A percentile compares a stretch with the other conserved stretches of the same genome.
phyloP scores from a whole-genome alignment of 2,113 vertebrate species.

The Peucedramus taeniatus region DNA sequence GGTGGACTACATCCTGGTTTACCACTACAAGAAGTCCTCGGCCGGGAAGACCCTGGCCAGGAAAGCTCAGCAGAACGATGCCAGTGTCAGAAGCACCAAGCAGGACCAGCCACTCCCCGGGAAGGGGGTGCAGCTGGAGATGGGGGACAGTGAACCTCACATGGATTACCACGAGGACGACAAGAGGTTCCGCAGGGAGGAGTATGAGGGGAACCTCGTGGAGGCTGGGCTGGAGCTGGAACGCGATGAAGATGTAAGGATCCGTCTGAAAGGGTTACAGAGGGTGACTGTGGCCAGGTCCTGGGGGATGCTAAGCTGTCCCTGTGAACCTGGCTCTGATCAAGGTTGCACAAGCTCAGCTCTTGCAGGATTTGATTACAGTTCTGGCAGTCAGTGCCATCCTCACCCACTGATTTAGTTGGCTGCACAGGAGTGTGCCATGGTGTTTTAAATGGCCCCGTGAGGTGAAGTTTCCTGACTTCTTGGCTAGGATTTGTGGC shows the following conservation, averaged over 20 bases:
- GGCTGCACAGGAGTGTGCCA: not conserved
- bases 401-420: not conserved
- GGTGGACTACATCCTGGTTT: conserved; percentile 91
- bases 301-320: not conserved
- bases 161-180: conserved; percentile 84
- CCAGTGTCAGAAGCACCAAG: conserved; percentile 50
- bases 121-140: conserved; percentile 70
- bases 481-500: not conserved
- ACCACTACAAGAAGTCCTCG: conserved; percentile 82
- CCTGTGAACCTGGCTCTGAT: not conserved
- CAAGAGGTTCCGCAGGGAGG: conserved; percentile 82
- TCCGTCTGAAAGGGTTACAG: not conserved
- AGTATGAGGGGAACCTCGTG: conserved; percentile 89
- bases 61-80: conserved; percentile 68
- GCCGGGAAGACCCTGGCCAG: conserved; percentile 45
- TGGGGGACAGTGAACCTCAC: conserved; percentile 64
- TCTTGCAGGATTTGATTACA: not conserved
- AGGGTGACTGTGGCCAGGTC: not conserved
- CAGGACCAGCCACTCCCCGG: conserved; percentile 68
- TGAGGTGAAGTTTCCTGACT: not conserved
- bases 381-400: not conserved
- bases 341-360: not conserved
- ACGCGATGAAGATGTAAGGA: conserved; percentile 84
- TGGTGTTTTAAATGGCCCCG: fast-evolving
- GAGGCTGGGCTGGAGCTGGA: conserved; percentile 92